Base-by-base conservation (phyloP, 2,113 vertebrate species). In the Archilochus colubris region DNA sequence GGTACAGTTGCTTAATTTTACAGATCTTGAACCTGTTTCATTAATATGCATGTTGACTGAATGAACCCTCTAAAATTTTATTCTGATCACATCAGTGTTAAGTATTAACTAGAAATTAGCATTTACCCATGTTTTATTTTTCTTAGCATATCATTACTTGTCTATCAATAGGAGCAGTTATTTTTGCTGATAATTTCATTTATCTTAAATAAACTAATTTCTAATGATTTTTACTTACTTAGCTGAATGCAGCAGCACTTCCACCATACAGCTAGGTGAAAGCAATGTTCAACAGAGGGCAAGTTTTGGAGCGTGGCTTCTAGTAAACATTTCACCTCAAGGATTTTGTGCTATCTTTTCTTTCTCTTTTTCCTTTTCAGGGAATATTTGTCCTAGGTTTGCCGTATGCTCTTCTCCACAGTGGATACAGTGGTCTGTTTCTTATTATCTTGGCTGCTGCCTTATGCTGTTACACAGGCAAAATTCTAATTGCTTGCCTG, bases 351-450 rank as follows among this genome's bases (percentile, higher is more conserved):
- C 51, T 72, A 46, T 61, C 61, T 74, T 51, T 90, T 93, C 54
- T 95, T 69, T 84, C 23, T 96, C 66, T 74, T 96, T 80, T 74
- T 87, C 75, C 62, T 88, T 55, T 89, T 31, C 91, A 98, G 98
- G 98, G 98, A 76, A 97, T 98, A 93, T 98, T 98, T 96, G 98
- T 98, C 78, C 80, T 98, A 96, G 98, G 97, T 88, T 85, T 98
- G 89, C 98, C 97, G 0, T 98, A 98, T 11, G 97, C 98, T 89
- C 91, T 98, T 86, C 98, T 98, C 57, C 97, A 97, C 68, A 98
- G 98, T 51, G 98, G 98, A 36, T 97, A 98, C 87, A 82, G 97
- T 68, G 97, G 98, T 46, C 91, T 98, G 31, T 88, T 98, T 80
- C 94, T 98, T 88, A 96, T 98, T 91, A 89, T 98, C 69, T 55